phyloP scores from a whole-genome alignment of 2,888 invertebrate genomes.

The Malthinus flaveolus region DNA sequence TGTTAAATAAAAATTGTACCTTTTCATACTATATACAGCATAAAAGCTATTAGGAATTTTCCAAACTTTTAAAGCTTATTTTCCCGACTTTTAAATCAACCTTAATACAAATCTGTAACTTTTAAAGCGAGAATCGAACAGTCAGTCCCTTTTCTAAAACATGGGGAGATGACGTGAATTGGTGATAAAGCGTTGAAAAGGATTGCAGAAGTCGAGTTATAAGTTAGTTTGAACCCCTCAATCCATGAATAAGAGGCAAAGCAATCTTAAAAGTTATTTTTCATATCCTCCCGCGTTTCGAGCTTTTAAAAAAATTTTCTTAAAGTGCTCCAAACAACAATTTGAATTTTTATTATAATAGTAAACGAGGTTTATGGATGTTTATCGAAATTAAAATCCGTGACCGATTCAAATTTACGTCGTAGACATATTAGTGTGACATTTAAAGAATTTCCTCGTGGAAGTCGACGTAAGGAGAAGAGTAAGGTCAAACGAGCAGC shows the following conservation, averaged over 20 bases:
- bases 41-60: no score
- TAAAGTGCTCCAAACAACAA: no score
- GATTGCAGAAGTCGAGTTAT: slow-evolving; percentile 33
- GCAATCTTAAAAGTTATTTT: slow-evolving; percentile 32
- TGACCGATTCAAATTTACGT: slow-evolving; percentile 23
- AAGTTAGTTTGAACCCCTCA: slow-evolving; percentile 31
- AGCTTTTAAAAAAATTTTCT: no score
- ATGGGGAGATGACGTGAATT: slow-evolving; percentile 35
- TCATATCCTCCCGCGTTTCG: neutral
- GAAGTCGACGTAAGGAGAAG: slow-evolving; percentile 23
- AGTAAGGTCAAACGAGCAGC: slow-evolving; percentile 34
- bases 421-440: slow-evolving; percentile 27
- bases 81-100: slow-evolving; percentile 4
- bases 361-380: slow-evolving; percentile 5
- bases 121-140: slow-evolving; percentile 32
- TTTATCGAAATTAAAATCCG: slow-evolving; percentile 19
- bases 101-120: slow-evolving; percentile 16
- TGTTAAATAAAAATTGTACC: no score
- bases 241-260: slow-evolving; percentile 13
- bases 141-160: slow-evolving; percentile 31
- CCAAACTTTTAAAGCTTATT: slow-evolving; percentile 1
- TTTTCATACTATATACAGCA: no score
- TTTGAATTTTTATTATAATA: no score
- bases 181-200: slow-evolving; percentile 37
- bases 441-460: slow-evolving; percentile 29